Percentiles rank a stretch among this genome's conserved stretches.
Evolutionary conservation across 2,888 invertebrate genomes (phyloP).

Genomic region (Eilema sororculum): DNA sequence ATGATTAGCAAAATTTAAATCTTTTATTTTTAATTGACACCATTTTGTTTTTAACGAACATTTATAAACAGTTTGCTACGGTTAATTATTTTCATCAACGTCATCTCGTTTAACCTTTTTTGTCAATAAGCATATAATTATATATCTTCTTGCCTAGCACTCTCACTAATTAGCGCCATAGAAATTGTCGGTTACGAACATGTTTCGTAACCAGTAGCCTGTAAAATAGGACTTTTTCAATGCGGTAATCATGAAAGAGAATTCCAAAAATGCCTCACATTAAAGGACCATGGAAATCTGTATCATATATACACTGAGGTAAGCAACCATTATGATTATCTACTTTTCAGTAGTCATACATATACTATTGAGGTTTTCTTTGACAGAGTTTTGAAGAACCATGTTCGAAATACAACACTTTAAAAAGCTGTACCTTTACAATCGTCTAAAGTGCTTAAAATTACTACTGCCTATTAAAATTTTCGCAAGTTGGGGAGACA

Average conservation of each 20-base stretch:
- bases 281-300: not conserved
- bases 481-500: too few relatives aligned
- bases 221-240: not conserved
- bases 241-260: not conserved
- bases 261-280: not conserved
- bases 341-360: not conserved
- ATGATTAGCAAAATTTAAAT: too few relatives aligned
- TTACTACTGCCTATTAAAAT: too few relatives aligned
- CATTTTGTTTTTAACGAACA: not conserved
- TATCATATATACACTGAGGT: not conserved
- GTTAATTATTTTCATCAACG: not conserved
- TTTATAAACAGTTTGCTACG: not conserved
- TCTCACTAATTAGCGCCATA: not conserved
- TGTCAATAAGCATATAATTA: not conserved
- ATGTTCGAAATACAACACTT: too few relatives aligned
- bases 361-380: not conserved
- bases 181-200: not conserved
- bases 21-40: not conserved
- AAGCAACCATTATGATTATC: not conserved
- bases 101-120: not conserved
- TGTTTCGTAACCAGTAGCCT: not conserved
- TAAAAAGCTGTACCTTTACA: too few relatives aligned
- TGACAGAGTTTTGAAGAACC: not conserved
- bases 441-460: too few relatives aligned
- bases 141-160: not conserved